These are phyloP conservation scores for Ormyrus thymus DNA, from an alignment of 2,888 invertebrate species.

Conservation along the genomic window DNA sequence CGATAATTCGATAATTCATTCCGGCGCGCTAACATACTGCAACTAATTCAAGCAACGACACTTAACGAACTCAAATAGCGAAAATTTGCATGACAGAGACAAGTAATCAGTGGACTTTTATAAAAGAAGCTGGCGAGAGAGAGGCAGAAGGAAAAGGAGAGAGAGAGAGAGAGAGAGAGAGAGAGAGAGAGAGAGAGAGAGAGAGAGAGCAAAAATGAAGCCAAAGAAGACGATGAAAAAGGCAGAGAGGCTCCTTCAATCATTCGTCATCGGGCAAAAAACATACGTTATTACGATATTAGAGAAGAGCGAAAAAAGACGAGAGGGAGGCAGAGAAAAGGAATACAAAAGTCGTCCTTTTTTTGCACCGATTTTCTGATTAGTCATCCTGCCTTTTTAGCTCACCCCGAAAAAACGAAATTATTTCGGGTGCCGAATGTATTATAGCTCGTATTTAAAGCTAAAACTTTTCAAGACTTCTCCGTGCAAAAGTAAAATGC, in stretches of 20 bases:
- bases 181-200: neutral
- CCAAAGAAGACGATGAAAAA: conserved; percentile 7
- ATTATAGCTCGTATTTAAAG: no score
- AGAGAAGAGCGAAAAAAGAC: neutral
- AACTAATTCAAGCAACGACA: conserved; percentile 32
- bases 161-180: neutral
- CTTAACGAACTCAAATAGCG: conserved; percentile 38
- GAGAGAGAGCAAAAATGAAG: neutral
- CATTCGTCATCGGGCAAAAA: conserved; percentile 31
- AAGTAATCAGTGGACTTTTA: conserved; percentile 14
- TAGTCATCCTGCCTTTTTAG: no score
- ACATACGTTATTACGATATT: conserved; percentile 15
- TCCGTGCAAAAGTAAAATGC: no score
- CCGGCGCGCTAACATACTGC: neutral
- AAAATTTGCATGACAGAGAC: conserved; percentile 49
- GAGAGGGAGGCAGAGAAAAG: no score
- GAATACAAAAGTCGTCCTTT: no score
- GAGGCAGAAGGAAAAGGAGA: neutral
- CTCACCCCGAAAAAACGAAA: no score
- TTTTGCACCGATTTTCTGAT: no score
- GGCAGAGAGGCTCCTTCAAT: conserved; percentile 15
- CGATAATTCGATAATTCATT: conserved; percentile 46
- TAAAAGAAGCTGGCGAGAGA: conserved; percentile 4
- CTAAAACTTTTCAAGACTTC: no score
- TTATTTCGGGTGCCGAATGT: no score